Evolutionary conservation across 2,888 invertebrate genomes (phyloP).

Genomic region (Epistrophella euchroma): DNA sequence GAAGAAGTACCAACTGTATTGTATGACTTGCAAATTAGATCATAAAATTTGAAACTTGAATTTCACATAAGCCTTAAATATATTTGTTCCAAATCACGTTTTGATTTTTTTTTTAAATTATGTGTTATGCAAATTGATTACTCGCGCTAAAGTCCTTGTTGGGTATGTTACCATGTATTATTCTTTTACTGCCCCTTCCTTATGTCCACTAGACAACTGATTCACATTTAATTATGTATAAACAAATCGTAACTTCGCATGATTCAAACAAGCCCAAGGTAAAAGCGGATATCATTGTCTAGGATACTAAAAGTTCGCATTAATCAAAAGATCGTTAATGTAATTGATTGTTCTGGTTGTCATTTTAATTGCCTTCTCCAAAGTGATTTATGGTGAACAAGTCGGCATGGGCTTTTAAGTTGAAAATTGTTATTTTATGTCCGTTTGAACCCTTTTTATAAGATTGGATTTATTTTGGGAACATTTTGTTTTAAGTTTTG

Average conservation of each 20-base stretch:
- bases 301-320: conserved; percentile 5
- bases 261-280: background rate
- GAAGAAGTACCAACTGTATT: background rate
- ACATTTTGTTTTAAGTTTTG: background rate
- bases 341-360: conserved; percentile 18
- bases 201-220: background rate
- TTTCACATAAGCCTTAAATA: background rate
- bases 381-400: conserved; percentile 16
- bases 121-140: background rate
- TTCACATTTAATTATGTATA: conserved; percentile 3
- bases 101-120: background rate
- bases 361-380: background rate
- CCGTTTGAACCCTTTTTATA: background rate
- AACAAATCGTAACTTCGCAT: background rate
- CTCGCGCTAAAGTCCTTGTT: conserved; percentile 6
- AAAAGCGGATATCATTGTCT: background rate
- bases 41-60: conserved; percentile 2
- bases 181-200: background rate
- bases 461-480: background rate
- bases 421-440: background rate
- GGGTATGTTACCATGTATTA: background rate
- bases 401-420: conserved; percentile 21
- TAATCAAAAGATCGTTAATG: background rate
- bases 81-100: conserved; percentile 5
- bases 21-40: conserved; percentile 27